Percentiles rank a stretch among this genome's conserved stretches.
Evolutionary conservation across 2,888 invertebrate species (phyloP).

Genomic region (Acrobasis suavella): DNA sequence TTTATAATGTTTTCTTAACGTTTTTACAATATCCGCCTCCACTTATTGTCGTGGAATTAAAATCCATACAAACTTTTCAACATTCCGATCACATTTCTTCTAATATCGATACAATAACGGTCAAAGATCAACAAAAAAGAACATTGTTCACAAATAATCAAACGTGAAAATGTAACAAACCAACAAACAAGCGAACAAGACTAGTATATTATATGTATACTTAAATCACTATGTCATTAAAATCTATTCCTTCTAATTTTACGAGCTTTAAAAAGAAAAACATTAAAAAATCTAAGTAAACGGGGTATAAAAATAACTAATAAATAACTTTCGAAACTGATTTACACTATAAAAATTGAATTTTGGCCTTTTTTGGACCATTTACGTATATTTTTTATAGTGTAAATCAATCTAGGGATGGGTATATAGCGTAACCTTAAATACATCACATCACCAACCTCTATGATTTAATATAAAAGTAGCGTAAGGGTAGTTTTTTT

Average conservation of each 20-base stretch:
- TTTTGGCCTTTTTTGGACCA: conserved; percentile 6
- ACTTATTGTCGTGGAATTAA: too few relatives aligned
- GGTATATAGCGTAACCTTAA: conserved; percentile 45
- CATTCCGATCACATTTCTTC: conserved; percentile 33
- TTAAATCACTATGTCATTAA: conserved; percentile 45
- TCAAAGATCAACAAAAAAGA: conserved; percentile 43
- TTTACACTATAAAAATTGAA: conserved; percentile 19
- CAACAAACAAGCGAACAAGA: conserved; percentile 51
- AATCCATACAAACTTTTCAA: not conserved
- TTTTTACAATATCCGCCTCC: too few relatives aligned
- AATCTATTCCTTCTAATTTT: conserved; percentile 46
- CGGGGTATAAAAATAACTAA: conserved; percentile 38
- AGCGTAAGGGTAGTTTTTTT: conserved; percentile 47
- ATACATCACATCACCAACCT: conserved; percentile 52
- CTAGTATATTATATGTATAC: conserved; percentile 42
- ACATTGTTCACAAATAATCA: conserved; percentile 36
- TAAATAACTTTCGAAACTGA: conserved; percentile 21
- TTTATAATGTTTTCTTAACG: too few relatives aligned
- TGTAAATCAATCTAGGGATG: conserved; percentile 26
- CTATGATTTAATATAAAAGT: conserved; percentile 53
- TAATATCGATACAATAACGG: conserved; percentile 36
- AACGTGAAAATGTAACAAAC: conserved; percentile 35
- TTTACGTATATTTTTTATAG: not conserved
- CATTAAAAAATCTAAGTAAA: conserved; percentile 34
- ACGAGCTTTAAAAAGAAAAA: conserved; percentile 36